phyloP scores from a whole-genome alignment of 2,888 invertebrate species.

The Tortrix viridana region DNA sequence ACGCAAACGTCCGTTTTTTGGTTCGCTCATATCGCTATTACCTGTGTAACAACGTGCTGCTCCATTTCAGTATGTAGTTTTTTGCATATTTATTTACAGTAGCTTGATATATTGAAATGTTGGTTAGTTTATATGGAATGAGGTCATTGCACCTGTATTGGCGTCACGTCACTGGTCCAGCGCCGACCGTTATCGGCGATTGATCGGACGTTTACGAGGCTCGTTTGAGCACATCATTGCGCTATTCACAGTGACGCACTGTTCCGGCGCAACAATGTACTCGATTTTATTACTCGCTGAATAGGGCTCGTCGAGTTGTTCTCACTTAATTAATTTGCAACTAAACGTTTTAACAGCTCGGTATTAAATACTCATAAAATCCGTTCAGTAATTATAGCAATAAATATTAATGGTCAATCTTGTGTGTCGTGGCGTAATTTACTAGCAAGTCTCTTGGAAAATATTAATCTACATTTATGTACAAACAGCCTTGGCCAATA shows the following conservation, averaged over 20 bases:
- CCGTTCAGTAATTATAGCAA: neutral
- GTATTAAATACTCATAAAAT: slow-evolving; percentile 11
- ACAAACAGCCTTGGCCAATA: too few species aligned
- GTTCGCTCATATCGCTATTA: slow-evolving; percentile 5
- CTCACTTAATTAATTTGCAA: slow-evolving; percentile 9
- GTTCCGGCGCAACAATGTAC: slow-evolving; percentile 51
- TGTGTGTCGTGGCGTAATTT: neutral
- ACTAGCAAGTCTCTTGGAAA: neutral
- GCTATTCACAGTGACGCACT: slow-evolving; percentile 58
- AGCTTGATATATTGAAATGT: slow-evolving; percentile 14
- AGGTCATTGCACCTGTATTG: slow-evolving; percentile 54
- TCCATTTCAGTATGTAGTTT: neutral
- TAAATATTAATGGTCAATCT: neutral
- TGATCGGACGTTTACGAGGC: slow-evolving; percentile 60
- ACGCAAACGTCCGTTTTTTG: slow-evolving; percentile 34
- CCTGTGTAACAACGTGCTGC: slow-evolving; percentile 1
- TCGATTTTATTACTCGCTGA: slow-evolving; percentile 51
- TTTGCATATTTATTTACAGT: neutral
- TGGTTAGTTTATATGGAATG: slow-evolving; percentile 33
- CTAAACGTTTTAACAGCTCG: slow-evolving; percentile 3
- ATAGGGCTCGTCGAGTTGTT: slow-evolving; percentile 45
- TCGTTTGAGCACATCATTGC: slow-evolving; percentile 60
- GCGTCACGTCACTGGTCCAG: slow-evolving; percentile 52
- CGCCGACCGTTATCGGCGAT: slow-evolving; percentile 63
- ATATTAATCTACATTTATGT: too few species aligned